Evolutionary conservation across 2,113 vertebrate genomes (phyloP), one percentile per base, ranked within the genome.

Genomic region (Miniopterus natalensis): DNA sequence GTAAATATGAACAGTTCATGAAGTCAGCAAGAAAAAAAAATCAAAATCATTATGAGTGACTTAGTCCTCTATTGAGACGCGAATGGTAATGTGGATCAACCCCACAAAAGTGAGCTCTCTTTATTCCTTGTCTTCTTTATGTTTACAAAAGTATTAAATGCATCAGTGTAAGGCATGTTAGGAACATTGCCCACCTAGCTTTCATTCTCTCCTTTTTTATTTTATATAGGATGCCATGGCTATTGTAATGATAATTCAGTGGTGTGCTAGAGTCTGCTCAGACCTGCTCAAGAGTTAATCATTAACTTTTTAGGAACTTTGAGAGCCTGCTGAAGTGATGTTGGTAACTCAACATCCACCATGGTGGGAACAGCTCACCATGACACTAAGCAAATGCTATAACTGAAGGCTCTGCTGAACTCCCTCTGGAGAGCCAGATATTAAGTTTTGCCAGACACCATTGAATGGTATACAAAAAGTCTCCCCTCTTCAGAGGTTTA

Each of bases 101-200:
- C 57, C 94, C 57, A 92, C 84, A 96, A 88, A 80, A 97, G 92
- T 95, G 95, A 63, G 66, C 11, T 92, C 17, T 27, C 92, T 75
- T 94, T 80, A 45, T 84, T 49, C 31, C 7, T 73, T 92, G 71
- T 92, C 88, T 81, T 90, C 57, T 42, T 51, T 86, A 63, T 91
- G 85, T 96, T 97, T 96, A 96, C 85, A 88, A 49, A n/a, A 94
- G 6, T 25, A 51, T 84, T 78, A 20, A 79, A 84, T 79, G 88
- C 94, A 71, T 96, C 89, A 95, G 29, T 51, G 90, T 81, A 91
- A 96, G 92, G 91, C 68, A 89, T 94, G 84, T 78, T 53, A 96
- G 66, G 81, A 89, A 97, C 92, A 95, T 96, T 97, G 96, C 92
- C 95, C 83, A 94, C 88, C 45, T 51, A 23, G 51, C 73, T 86